Conservation (phyloP, 2,888 invertebrate species). For the Plagodis pulveraria region DNA sequence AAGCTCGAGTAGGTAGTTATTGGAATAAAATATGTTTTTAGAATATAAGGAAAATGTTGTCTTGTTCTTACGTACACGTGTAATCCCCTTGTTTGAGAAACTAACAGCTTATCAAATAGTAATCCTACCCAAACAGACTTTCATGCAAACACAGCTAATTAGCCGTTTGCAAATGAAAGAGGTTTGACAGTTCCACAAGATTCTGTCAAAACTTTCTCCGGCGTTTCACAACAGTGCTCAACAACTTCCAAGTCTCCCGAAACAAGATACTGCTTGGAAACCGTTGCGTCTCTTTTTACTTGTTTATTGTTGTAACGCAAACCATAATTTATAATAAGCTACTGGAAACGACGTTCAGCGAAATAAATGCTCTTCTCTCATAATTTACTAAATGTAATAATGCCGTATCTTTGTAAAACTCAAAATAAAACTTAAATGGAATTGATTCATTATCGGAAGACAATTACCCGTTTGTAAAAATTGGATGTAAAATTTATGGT, state of each 20-base stretch:
- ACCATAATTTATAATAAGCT: constrained; percentile 27
- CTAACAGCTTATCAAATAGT: constrained; percentile 2
- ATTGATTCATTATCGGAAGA: constrained; percentile 20
- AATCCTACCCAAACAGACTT: constrained; percentile 15
- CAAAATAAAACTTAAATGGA: constrained; percentile 8
- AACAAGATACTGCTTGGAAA: constrained; percentile 45
- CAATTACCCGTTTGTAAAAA: constrained; percentile 19
- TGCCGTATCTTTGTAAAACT: constrained; percentile 25
- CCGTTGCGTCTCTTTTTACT: constrained; percentile 42
- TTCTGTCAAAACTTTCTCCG: constrained; percentile 40
- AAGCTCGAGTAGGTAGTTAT: no score
- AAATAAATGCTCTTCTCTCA: background rate
- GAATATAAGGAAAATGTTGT: no score
- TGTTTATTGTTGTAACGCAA: constrained; percentile 38
- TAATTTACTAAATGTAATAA: no score
- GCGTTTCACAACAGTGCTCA: constrained; percentile 1
- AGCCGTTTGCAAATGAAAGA: constrained; percentile 47
- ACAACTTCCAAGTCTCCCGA: constrained; percentile 25
- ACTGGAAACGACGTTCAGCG: constrained; percentile 17
- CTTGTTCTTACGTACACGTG: no score
- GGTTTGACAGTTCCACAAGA: constrained; percentile 54
- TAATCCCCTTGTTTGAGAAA: background rate
- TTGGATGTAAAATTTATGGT: no score
- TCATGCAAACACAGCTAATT: constrained; percentile 31
- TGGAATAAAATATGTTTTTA: no score